A percentile compares a stretch with the other conserved stretches of the same genome.
These are phyloP conservation scores for Drosophila leontia DNA, from an alignment of 1,140 invertebrate genomes.

Conservation along the genomic window DNA sequence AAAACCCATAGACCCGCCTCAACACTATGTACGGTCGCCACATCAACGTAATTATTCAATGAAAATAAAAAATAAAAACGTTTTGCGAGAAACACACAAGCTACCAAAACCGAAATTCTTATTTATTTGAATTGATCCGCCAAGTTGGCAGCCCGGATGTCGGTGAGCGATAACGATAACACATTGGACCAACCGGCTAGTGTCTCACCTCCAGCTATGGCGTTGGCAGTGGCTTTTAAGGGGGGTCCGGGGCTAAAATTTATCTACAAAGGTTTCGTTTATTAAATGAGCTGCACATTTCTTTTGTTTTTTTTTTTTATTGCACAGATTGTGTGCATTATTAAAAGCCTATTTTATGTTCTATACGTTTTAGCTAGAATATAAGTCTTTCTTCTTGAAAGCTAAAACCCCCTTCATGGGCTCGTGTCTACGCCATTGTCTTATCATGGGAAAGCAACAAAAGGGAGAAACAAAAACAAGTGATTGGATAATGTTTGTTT, in stretches of 20 bases:
- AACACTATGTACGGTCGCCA: slow-evolving; percentile 49
- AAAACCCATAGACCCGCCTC: slow-evolving; percentile 19
- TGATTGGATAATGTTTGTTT: slow-evolving; percentile 39
- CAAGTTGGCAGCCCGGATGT: background rate
- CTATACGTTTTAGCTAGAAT: too few species aligned
- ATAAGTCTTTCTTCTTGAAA: background rate
- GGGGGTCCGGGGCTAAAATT: background rate
- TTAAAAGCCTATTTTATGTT: background rate
- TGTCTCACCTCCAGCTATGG: slow-evolving; percentile 9
- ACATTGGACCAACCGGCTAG: background rate
- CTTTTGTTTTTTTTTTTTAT: too few species aligned
- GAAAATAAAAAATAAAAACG: slow-evolving; percentile 42
- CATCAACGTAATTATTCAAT: slow-evolving; percentile 32
- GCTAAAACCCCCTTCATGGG: background rate
- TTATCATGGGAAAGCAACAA: background rate
- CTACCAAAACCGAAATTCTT: slow-evolving; percentile 2
- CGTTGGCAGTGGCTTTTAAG: background rate
- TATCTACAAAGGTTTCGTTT: background rate
- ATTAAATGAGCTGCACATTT: too few species aligned
- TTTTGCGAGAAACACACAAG: slow-evolving; percentile 20
- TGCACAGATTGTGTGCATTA: too few species aligned
- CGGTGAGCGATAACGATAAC: slow-evolving; percentile 2
- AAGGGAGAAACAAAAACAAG: slow-evolving; percentile 37
- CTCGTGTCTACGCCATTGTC: background rate
- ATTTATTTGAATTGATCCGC: slow-evolving; percentile 24